Percentiles rank a stretch among this genome's conserved stretches.
Conservation (phyloP, 2,113 vertebrate species). For the Ramphastos sulfuratus region DNA sequence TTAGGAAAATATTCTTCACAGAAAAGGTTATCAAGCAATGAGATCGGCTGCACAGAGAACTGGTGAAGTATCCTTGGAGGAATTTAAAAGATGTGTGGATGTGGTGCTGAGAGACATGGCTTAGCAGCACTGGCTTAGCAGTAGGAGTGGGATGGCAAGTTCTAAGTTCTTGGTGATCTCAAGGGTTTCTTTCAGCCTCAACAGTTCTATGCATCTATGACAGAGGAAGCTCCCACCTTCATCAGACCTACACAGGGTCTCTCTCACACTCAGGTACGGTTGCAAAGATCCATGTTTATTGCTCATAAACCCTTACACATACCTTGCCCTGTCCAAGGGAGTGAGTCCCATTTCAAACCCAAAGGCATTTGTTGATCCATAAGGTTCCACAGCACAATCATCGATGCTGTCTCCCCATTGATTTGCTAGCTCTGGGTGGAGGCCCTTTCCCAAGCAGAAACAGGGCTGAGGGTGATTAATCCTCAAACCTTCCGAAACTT, state of each 20-base stretch:
- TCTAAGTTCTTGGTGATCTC: no score
- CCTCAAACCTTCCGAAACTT: background rate
- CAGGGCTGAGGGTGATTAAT: background rate
- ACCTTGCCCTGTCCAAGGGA: background rate
- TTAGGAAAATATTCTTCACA: no score
- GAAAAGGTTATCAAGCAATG: no score
- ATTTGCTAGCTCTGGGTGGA: background rate
- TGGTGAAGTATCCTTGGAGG: no score
- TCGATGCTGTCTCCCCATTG: rapidly evolving
- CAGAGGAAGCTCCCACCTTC: background rate
- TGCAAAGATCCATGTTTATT: background rate
- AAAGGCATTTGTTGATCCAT: background rate
- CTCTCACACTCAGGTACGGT: rapidly evolving
- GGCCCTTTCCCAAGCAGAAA: background rate
- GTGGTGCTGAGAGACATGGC: no score
- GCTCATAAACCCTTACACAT: background rate
- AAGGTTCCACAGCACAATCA: rapidly evolving
- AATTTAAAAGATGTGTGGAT: no score
- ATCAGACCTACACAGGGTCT: background rate
- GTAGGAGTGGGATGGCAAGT: no score
- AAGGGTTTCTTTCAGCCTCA: no score
- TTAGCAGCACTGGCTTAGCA: no score
- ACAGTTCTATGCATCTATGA: no score
- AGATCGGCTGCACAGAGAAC: no score
- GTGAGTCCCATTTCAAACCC: background rate